Conservation (phyloP, 2,888 invertebrate genomes). For the Malthinus seriepunctatus region DNA sequence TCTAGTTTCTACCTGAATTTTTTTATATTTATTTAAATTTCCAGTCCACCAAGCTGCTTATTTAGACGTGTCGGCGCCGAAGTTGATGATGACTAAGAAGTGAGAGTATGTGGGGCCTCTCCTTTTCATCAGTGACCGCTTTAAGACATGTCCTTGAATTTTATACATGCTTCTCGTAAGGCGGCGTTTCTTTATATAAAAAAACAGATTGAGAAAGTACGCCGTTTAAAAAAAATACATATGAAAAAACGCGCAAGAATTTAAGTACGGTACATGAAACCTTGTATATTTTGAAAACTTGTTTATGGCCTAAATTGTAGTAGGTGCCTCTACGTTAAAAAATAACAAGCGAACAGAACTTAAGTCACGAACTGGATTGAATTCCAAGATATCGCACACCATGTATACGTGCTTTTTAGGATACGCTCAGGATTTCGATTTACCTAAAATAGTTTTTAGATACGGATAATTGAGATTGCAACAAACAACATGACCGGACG, state of each 20-base stretch:
- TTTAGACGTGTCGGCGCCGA: conserved; percentile 6
- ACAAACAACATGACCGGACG: conserved; percentile 20
- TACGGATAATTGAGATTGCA: conserved; percentile 18
- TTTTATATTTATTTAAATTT: too few relatives aligned
- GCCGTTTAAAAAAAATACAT: not conserved
- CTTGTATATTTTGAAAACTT: not conserved
- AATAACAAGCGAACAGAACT: not conserved
- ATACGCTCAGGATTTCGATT: conserved; percentile 8
- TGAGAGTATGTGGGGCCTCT: not conserved
- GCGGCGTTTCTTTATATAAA: not conserved
- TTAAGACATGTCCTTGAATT: conserved; percentile 2
- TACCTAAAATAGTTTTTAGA: conserved; percentile 17
- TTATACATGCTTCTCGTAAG: not conserved
- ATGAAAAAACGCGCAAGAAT: not conserved
- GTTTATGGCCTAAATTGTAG: conserved; percentile 5
- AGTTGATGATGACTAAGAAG: conserved; percentile 3
- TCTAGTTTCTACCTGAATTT: too few relatives aligned
- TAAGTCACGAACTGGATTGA: conserved; percentile 1
- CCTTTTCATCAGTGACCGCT: not conserved
- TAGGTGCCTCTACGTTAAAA: not conserved
- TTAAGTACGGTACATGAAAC: not conserved
- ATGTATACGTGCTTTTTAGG: conserved; percentile 19
- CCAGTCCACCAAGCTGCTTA: not conserved
- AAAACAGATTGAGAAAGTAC: conserved; percentile 3
- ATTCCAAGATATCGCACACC: conserved; percentile 3